These are phyloP conservation scores for Theocolax elegans DNA, from an alignment of 1,140 invertebrate species.

Conservation along the genomic window DNA sequence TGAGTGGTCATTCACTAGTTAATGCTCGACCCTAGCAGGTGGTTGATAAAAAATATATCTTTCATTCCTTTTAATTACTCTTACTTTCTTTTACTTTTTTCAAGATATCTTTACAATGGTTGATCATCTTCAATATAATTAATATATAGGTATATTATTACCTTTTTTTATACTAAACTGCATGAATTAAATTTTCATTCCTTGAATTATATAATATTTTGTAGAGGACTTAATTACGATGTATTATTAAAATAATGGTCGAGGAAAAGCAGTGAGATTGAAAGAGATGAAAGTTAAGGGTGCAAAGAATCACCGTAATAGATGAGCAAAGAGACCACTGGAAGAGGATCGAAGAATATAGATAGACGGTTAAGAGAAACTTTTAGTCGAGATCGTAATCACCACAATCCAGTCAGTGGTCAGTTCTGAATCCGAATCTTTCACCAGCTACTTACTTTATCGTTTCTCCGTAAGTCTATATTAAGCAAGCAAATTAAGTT, in stretches of 20 bases:
- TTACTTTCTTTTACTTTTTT: too few relatives aligned
- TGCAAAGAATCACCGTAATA: conserved; percentile 33
- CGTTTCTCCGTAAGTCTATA: neutral
- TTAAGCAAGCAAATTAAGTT: neutral
- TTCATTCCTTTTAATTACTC: too few relatives aligned
- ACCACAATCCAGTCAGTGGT: conserved; percentile 62
- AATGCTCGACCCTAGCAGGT: too few relatives aligned
- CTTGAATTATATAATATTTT: too few relatives aligned
- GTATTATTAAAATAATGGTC: too few relatives aligned
- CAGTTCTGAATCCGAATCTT: conserved; percentile 52
- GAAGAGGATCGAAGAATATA: conserved; percentile 2
- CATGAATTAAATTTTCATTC: too few relatives aligned
- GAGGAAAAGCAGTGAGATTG: conserved; percentile 4
- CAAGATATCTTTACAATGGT: too few relatives aligned
- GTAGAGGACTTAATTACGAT: too few relatives aligned
- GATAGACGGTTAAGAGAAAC: conserved; percentile 40
- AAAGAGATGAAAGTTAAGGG: conserved; percentile 29
- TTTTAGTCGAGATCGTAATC: conserved; percentile 54
- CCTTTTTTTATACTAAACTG: too few relatives aligned
- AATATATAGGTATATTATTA: too few relatives aligned
- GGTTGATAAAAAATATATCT: too few relatives aligned
- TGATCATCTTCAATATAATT: too few relatives aligned
- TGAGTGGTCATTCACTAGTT: conserved; percentile 2
- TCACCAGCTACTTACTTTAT: neutral
- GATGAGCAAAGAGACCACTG: conserved; percentile 37